Base-by-base conservation (phyloP, 2,113 vertebrate species). In the Phainopepla nitens region DNA sequence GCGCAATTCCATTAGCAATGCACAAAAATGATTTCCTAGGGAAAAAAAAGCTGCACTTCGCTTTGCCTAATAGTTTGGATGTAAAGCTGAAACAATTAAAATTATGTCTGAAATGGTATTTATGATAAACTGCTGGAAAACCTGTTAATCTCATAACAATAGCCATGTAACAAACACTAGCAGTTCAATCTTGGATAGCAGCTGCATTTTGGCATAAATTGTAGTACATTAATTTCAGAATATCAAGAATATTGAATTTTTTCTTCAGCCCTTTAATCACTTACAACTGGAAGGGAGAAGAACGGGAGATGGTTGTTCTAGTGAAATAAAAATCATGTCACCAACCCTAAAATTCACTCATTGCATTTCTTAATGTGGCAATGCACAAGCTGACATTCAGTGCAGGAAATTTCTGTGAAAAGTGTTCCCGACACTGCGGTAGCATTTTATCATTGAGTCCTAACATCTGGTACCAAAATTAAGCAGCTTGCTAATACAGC, bases 1-100 rank as follows among this genome's bases (percentile, higher is more conserved):
- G 45, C 35, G 64, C 80, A 64, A 91, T 75, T 94, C 79, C 91
- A 94, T 87, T 57, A 92, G 87, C 71, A 71, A 44, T 33, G 50
- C 75, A 84, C 62, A 22, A 88, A 88, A 79, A 88, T 15, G 19
- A 88, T 23, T 80, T 73, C 31, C 39, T 25, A 36, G 33, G 31
- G 65, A 83, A 54, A 72, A 72, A 73, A 80, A 60, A 27, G 3
- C 66, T 91, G 78, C 18, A 4, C 27, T 50, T 47, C 11, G 22
- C 54, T 78, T 82, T 89, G 33, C 31, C 54, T 90, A 77, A 28
- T 25, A 15, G n/a, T 71, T 80, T 1, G 4, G 39, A 45, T 68
- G 12, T 27, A 65, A 79, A 66, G 35, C 42, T 77, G 45, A 85
- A 76, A 51, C 18, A 42, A 49, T 54, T 47, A 39, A 49, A 73